phyloP scores from a whole-genome alignment of 2,888 invertebrate species.

The Drosophila meridionalis region DNA sequence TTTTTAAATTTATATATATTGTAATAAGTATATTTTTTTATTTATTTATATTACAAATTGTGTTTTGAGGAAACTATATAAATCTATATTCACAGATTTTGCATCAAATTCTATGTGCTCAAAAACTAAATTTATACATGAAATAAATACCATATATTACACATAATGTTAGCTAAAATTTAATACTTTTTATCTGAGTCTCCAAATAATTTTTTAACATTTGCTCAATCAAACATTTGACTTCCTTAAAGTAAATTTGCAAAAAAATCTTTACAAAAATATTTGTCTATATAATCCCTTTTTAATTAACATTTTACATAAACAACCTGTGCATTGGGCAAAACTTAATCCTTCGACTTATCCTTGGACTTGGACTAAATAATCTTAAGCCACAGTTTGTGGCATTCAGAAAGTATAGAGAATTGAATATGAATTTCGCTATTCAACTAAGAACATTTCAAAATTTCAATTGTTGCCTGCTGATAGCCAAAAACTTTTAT shows the following conservation, averaged over 20 bases:
- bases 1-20: too few species aligned
- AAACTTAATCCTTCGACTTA: neutral
- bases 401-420: constrained; percentile 3
- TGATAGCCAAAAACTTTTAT: constrained; percentile 16
- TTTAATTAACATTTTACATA: neutral
- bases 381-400: neutral
- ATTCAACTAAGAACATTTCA: constrained; percentile 31
- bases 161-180: too few species aligned
- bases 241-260: neutral
- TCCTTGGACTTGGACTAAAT: neutral
- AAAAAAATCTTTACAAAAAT: neutral
- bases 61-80: too few species aligned
- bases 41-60: too few species aligned
- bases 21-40: too few species aligned
- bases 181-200: too few species aligned
- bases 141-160: too few species aligned
- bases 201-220: too few species aligned
- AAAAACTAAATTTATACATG: too few species aligned
- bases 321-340: neutral
- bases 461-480: constrained; percentile 27
- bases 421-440: constrained; percentile 28
- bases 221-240: neutral
- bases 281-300: neutral
- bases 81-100: too few species aligned
- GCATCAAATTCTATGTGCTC: too few species aligned